A percentile compares a stretch with the other conserved stretches of the same genome.
phyloP scores from a whole-genome alignment of 1,140 invertebrate genomes.

The Drosophila varians region DNA sequence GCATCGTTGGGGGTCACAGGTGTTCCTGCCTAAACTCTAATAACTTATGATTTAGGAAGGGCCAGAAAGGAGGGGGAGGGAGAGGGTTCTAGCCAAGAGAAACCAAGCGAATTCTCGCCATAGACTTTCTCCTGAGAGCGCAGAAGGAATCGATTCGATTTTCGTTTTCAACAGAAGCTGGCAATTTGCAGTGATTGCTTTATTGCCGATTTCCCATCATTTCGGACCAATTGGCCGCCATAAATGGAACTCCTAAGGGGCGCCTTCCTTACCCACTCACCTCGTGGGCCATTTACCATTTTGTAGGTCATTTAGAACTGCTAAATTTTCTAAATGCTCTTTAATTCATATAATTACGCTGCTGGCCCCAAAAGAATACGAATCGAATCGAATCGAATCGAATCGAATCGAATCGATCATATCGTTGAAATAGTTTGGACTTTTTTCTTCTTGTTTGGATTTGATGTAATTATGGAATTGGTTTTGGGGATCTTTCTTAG shows the following conservation, averaged over 20 bases:
- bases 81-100: no score
- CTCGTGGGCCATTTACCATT: conserved; percentile 37
- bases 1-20: conserved; percentile 41
- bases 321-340: conserved; percentile 61
- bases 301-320: conserved; percentile 73
- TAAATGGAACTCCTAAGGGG: conserved; percentile 42
- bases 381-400: not conserved
- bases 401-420: conserved; percentile 7
- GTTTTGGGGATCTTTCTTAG: no score
- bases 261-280: conserved; percentile 12
- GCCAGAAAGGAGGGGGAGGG: not conserved
- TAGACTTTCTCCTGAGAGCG: conserved; percentile 7
- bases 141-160: conserved; percentile 11
- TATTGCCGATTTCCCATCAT: conserved; percentile 46
- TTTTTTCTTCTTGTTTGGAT: conserved; percentile 6
- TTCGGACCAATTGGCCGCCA: conserved; percentile 45
- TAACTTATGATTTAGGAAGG: conserved; percentile 27
- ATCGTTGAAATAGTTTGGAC: no score
- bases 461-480: no score
- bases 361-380: not conserved
- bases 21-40: conserved; percentile 26
- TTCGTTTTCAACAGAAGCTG: conserved; percentile 65
- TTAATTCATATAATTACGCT: conserved; percentile 73
- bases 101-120: not conserved
- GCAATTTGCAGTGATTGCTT: conserved; percentile 71